Evolutionary conservation across 2,888 invertebrate genomes (phyloP), one percentile per base, ranked within the genome.

Genomic region (Acronicta psi): DNA sequence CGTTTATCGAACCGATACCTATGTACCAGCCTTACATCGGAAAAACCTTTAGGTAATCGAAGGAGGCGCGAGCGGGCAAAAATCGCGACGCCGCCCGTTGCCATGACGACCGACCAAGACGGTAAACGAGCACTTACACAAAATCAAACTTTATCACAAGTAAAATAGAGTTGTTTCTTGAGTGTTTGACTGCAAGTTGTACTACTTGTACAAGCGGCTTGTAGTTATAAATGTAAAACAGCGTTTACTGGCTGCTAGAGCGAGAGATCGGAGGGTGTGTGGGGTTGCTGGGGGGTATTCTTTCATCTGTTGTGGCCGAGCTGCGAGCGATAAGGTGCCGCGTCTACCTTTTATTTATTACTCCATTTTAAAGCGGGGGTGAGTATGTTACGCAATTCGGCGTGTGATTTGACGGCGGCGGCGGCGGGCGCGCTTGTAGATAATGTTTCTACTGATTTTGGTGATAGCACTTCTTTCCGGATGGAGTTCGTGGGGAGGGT

Each of bases 171-270:
- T 74, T 44, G 47, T 31, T 44, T 69, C 75, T 69, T 36, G 56
- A 63, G 31, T 49, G 46, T 59, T 55, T 70, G 44, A 71, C 69
- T 79, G 16, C 17, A 62, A 65, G 60, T 52, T 55, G 60, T 65
- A 59, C 49, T 60, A 62, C 60, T 68, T 75, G 77, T 75, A 75
- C 76, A 73, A 83, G 83, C 77, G 82, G 86, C 87, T 87, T 92
- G 94, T 92, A 92, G 88, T 92, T 92, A 93, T 94, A 94, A 94
- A 94, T 94, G 94, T 94, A 93, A 93, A 93, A 93, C 93, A 90
- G 77, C 80, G 86, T 86, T 91, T 90, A 87, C 83, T 78, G 85
- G 83, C 72, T 77, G 84, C 85, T 75, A 65, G 86, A 80, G 85
- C 82, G 69, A 76, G 77, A 59, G 75, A 23, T 63, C 56, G 69